Evolutionary conservation across 2,113 vertebrate genomes (phyloP), one percentile per base, ranked within the genome.

Genomic region (Aphelocoma coerulescens): DNA sequence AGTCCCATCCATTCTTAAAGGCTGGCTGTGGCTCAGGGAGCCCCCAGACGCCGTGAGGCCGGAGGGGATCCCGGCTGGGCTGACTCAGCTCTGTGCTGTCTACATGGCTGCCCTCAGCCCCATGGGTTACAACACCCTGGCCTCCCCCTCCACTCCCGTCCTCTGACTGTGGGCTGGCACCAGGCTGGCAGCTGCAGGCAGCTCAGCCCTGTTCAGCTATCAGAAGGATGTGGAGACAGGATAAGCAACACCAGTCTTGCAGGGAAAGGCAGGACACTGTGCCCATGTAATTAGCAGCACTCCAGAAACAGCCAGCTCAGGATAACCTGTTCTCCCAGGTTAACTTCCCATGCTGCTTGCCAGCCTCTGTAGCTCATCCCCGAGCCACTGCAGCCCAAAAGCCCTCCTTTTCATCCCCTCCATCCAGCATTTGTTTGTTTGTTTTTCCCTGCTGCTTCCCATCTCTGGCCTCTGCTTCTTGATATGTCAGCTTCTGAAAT

Each of bases 311-410:
- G 74, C 23, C 5, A 62, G 44, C 54, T 72, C 41, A 10, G 79
- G 69, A 79, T 44, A 91, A 94, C 78, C 75, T 79, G 85, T 24
- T 90, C 78, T 90, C 54, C 92, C 85, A 66, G 71, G 44, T 44
- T 27, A 59, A 43, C 39, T 59, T 74, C 69, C 81, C 65, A 24
- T 4, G 46, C 69, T 59, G 37, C 48, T 43, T 9, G 13, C 55
- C 87, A 84, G 65, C 32, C 61, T 44, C 63, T 7, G 1, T 1
- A 39, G 37, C 72, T 73, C 66, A 15, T 12, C 37, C 52, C 20
- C 8, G 4, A 78, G 35, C 28, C 49, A 30, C 1, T 5, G 37
- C n/a, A 46, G 52, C 55, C 46, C 46, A 3, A 46, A 76, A 80
- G 13, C 13, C 23, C 35, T 71, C 20, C 51, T 59, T 35, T 30